A percentile compares a stretch with the other conserved stretches of the same genome.
phyloP scores from a whole-genome alignment of 2,113 vertebrate species.

The Clinocottus analis region DNA sequence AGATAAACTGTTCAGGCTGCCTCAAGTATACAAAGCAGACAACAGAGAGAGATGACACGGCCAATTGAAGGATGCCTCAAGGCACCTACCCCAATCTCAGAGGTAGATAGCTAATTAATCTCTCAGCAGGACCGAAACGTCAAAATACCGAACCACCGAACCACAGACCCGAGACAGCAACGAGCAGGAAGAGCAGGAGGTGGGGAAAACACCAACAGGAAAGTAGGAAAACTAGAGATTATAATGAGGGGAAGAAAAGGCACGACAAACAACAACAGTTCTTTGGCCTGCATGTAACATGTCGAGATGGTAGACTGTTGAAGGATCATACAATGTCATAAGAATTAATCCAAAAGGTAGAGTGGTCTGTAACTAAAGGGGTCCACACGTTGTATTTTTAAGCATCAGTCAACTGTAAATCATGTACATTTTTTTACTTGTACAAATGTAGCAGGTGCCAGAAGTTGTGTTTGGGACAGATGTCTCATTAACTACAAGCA shows the following conservation, averaged over 20 bases:
- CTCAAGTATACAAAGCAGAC: constrained; percentile 38
- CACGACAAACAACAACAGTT: constrained; percentile 5
- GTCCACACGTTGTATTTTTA: not conserved
- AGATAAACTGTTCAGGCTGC: constrained; percentile 34
- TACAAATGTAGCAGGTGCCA: not conserved
- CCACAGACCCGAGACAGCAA: constrained; percentile 34
- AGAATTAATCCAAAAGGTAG: not conserved
- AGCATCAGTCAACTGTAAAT: not conserved
- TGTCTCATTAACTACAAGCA: not conserved
- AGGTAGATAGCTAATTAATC: constrained; percentile 72
- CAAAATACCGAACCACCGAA: constrained; percentile 43
- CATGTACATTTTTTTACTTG: not conserved
- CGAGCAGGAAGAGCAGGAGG: constrained; percentile 21
- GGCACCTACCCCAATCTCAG: constrained; percentile 49
- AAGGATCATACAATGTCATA: not conserved
- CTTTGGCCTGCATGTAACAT: not conserved
- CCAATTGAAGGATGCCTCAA: constrained; percentile 55
- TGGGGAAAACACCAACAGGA: constrained; percentile 14
- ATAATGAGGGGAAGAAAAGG: constrained; percentile 41
- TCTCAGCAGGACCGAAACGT: constrained; percentile 59
- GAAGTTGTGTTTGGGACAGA: not conserved
- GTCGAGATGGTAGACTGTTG: not conserved
- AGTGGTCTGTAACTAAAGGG: not conserved
- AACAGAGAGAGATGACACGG: constrained; percentile 31
- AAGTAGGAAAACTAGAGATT: constrained; percentile 29